Conservation (phyloP, 2,888 invertebrate genomes). For the Scaeva pyrastri region DNA sequence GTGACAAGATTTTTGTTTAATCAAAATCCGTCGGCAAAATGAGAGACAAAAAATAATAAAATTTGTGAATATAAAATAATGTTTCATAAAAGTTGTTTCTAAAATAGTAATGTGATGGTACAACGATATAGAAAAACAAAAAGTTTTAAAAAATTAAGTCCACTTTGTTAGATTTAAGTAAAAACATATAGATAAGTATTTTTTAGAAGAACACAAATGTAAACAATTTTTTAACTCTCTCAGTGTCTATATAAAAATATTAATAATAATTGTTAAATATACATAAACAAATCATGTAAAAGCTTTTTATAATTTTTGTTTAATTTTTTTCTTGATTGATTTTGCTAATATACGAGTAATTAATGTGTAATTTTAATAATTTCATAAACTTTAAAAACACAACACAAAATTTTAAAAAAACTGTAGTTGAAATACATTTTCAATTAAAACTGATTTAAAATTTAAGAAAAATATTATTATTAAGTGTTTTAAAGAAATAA, state of each 20-base stretch:
- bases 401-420: background rate
- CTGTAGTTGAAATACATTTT: background rate
- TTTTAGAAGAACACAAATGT: constrained; percentile 17
- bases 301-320: constrained; percentile 43
- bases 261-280: constrained; percentile 56
- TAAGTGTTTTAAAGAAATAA: constrained; percentile 8
- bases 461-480: background rate
- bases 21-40: constrained; percentile 64
- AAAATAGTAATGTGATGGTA: constrained; percentile 57
- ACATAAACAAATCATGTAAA: constrained; percentile 30
- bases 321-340: background rate
- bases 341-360: background rate
- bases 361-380: background rate
- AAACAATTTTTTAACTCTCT: constrained; percentile 48
- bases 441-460: background rate
- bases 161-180: constrained; percentile 57
- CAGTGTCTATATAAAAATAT: constrained; percentile 59
- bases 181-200: constrained; percentile 23
- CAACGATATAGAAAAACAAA: constrained; percentile 33
- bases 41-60: background rate
- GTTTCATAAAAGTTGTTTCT: constrained; percentile 43
- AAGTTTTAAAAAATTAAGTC: constrained; percentile 41
- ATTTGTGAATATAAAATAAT: constrained; percentile 15
- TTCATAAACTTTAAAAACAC: background rate
- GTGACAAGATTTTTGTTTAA: constrained; percentile 40